Evolutionary conservation across 2,888 invertebrate species (phyloP).

Genomic region (Oithona nana): DNA sequence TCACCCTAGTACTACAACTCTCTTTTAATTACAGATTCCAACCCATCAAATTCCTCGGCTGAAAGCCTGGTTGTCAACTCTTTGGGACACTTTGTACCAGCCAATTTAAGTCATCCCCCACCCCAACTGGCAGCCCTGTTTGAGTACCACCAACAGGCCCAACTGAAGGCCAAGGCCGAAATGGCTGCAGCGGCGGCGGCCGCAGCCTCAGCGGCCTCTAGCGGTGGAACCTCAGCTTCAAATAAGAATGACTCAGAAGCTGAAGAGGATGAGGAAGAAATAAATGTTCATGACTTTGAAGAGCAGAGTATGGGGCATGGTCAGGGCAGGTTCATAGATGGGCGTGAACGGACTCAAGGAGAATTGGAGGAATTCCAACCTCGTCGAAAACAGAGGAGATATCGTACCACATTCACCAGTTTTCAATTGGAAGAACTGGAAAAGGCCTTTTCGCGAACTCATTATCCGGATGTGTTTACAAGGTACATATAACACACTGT

Average conservation of each 20-base stretch:
- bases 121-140: background rate
- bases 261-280: constrained; percentile 9
- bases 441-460: constrained; percentile 92
- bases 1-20: background rate
- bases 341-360: background rate
- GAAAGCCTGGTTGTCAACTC: background rate
- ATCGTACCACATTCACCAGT: constrained; percentile 83
- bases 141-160: background rate
- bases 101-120: background rate
- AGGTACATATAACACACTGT: constrained; percentile 51
- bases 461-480: constrained; percentile 94
- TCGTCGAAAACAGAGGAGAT: constrained; percentile 60
- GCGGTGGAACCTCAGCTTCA: no score
- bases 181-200: background rate
- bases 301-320: background rate
- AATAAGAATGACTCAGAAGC: background rate
- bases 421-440: constrained; percentile 88
- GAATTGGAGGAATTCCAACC: background rate
- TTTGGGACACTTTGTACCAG: background rate
- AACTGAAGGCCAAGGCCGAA: background rate
- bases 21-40: background rate
- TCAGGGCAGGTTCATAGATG: no score
- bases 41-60: background rate
- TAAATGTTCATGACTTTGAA: constrained; percentile 11
- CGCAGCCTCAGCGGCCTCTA: background rate